Evolutionary conservation across 2,797 vertebrate genomes (phyloP), one percentile per base, ranked within the genome.

Genomic region (Sciurus carolinensis): DNA sequence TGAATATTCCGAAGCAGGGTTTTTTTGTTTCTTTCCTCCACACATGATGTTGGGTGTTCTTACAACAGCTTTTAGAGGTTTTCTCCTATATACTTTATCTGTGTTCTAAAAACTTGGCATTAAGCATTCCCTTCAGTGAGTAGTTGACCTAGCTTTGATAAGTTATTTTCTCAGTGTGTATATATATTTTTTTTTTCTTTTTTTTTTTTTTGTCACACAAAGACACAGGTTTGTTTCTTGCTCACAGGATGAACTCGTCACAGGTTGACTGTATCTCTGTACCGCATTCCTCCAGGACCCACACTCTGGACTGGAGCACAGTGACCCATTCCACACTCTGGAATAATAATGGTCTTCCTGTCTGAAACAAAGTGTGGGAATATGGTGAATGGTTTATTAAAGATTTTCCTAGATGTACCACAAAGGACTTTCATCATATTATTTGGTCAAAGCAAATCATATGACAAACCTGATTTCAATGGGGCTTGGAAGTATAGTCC

Each of bases 81-180:
- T 62, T 81, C 39, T 59, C 15, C 39, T 62, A 17, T 73, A 36
- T 66, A 85, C 83, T 89, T 97, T 71, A 81, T 90, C 17, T 94
- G 4, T 64, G 7, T 54, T 90, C 69, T 76, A 87, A 13, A 89
- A 91, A 75, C 26, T 59, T 83, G 50, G 2, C 57, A 59, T 69
- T 66, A 66, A 87, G 13, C 93, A 87, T 90, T 82, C 39, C 33
- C 81, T 76, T 52, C 4, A 72, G n/a, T 71, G 77, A 79, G 3
- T 36, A 62, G 52, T 79, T 87, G 85, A 91, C 28, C 24, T 62
- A 75, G 64, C 54, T 91, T 75, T 93, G 50, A 47, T 33, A 47
- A 33, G 89, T 90, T 47, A 75, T 94, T 77, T 96, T 93, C 54
- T 75, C 66, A 80, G 50, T 36, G 33, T 67, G 10, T 2, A 26